Evolutionary conservation across 2,888 invertebrate genomes (phyloP).

Genomic region (Parnassius smintheus): DNA sequence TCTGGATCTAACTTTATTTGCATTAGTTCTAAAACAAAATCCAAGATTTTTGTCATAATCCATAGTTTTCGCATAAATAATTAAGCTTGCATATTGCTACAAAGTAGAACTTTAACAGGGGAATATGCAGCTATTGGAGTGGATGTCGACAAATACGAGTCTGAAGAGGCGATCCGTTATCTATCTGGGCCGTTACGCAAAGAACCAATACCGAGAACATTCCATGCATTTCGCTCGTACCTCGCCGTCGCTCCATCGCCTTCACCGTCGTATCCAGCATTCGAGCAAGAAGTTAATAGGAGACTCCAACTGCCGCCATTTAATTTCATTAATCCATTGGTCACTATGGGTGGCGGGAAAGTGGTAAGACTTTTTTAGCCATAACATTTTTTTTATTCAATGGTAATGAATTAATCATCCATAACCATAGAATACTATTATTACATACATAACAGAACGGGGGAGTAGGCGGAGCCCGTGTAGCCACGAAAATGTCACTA

Average conservation of each 20-base stretch:
- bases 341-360: conserved; percentile 86
- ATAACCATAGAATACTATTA: no score
- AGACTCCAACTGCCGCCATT: conserved; percentile 93
- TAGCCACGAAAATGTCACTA: no score
- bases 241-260: conserved; percentile 91
- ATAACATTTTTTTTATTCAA: not conserved
- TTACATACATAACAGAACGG: no score
- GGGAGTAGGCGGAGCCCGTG: no score
- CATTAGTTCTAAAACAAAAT: no score
- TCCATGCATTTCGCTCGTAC: conserved; percentile 89
- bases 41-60: no score
- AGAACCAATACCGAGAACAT: conserved; percentile 80
- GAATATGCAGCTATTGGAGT: conserved; percentile 97
- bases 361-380: conserved; percentile 73
- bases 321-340: conserved; percentile 91
- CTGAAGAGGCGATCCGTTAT: conserved; percentile 88
- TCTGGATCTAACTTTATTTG: no score
- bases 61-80: not conserved
- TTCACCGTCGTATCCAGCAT: conserved; percentile 86
- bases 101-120: conserved; percentile 72
- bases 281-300: conserved; percentile 88
- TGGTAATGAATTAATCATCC: no score
- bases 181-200: conserved; percentile 87
- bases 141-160: conserved; percentile 93
- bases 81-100: conserved; percentile 18